phyloP scores from a whole-genome alignment of 2,797 vertebrate species.

The Argentina silus region DNA sequence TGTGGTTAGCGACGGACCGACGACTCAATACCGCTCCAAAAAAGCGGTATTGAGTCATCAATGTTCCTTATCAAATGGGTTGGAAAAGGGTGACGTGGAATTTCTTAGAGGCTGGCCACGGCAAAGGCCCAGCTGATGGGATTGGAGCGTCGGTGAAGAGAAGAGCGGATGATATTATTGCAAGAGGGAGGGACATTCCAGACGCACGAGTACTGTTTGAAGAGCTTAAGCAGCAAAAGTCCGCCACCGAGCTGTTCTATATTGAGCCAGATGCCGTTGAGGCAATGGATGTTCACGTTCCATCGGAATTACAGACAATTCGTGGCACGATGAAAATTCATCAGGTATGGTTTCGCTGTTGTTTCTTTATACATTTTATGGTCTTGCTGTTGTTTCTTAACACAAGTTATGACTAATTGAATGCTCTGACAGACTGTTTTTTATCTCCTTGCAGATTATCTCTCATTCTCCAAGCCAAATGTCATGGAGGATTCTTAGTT shows the following conservation, averaged over 20 bases:
- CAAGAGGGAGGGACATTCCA: too few relatives aligned
- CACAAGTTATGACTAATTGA: slow-evolving; percentile 13
- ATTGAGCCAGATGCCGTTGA: too few relatives aligned
- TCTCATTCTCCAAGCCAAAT: slow-evolving; percentile 10
- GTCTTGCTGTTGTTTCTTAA: slow-evolving; percentile 4
- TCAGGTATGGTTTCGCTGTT: slow-evolving; percentile 14
- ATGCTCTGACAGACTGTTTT: slow-evolving; percentile 8
- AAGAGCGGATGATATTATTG: too few relatives aligned
- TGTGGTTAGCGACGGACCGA: slow-evolving; percentile 16
- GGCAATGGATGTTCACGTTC: slow-evolving; percentile 15
- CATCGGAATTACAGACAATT: slow-evolving; percentile 13
- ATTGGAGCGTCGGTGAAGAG: too few relatives aligned
- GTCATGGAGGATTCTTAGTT: slow-evolving; percentile 14
- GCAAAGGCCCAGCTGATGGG: too few relatives aligned
- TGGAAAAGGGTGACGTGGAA: slow-evolving; percentile 13
- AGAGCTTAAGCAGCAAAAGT: slow-evolving; percentile 23
- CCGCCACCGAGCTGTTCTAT: background rate
- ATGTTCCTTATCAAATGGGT: slow-evolving; percentile 18
- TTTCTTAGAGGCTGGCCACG: slow-evolving; percentile 9
- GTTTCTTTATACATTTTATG: too few relatives aligned
- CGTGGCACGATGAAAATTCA: slow-evolving; percentile 14
- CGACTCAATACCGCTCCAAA: slow-evolving; percentile 8
- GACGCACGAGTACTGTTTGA: too few relatives aligned
- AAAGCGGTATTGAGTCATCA: background rate
- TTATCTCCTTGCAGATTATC: slow-evolving; percentile 17